These are phyloP conservation scores for Odontothrips loti DNA, from an alignment of 2,888 invertebrate genomes.

Conservation along the genomic window DNA sequence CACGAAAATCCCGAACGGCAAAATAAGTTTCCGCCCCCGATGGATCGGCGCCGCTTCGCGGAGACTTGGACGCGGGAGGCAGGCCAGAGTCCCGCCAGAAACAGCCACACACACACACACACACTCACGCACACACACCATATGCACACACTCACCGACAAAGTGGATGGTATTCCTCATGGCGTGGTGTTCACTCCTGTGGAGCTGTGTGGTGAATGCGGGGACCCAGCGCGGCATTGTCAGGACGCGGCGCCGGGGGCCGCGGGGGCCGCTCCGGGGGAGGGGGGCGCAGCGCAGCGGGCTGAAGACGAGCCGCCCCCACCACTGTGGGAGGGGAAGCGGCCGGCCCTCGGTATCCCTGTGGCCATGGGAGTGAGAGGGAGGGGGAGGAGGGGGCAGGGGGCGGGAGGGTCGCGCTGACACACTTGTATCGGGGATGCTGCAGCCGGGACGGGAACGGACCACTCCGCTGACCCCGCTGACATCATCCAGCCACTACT, in stretches of 20 bases:
- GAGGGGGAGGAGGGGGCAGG: not conserved
- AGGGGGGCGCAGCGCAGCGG: not conserved
- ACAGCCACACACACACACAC: not conserved
- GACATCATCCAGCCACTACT: not conserved
- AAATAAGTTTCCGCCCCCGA: too few species aligned
- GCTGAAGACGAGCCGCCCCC: not conserved
- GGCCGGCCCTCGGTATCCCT: too few species aligned
- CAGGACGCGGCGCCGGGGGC: not conserved
- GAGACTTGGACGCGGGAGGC: not conserved
- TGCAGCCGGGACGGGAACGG: not conserved
- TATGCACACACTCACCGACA: not conserved
- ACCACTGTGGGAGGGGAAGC: not conserved
- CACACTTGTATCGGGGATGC: constrained; percentile 21
- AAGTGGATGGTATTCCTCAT: constrained; percentile 21
- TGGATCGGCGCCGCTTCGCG: not conserved
- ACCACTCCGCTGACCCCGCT: constrained; percentile 21
- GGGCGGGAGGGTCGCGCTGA: not conserved
- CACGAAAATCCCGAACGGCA: too few species aligned
- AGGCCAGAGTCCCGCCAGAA: not conserved
- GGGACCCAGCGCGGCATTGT: not conserved
- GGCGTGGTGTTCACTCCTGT: constrained; percentile 9
- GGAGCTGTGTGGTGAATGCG: constrained; percentile 25
- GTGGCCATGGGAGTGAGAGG: not conserved
- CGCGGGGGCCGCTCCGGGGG: not conserved
- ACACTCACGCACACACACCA: not conserved